A percentile compares a stretch with the other conserved stretches of the same genome.
Evolutionary conservation across 2,888 invertebrate genomes (phyloP).

Genomic region (Drosophila subsilvestris): DNA sequence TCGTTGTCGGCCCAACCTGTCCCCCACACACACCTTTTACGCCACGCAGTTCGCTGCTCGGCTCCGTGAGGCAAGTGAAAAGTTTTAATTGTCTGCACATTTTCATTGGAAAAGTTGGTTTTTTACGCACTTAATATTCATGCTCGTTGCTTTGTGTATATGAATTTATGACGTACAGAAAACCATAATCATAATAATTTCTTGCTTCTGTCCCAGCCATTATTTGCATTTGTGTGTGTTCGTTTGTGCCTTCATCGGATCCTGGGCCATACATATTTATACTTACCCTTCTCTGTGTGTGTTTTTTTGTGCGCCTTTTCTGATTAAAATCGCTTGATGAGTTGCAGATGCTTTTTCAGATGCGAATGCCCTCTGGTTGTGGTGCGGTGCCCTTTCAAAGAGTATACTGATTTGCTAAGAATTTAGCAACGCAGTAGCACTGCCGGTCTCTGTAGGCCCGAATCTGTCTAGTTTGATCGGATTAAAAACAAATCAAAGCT

Average conservation of each 20-base stretch:
- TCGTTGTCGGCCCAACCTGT: slow-evolving; percentile 4
- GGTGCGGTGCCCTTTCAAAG: neutral
- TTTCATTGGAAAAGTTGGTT: slow-evolving; percentile 70
- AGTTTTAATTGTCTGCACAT: slow-evolving; percentile 75
- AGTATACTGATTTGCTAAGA: neutral
- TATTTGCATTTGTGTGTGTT: slow-evolving; percentile 43
- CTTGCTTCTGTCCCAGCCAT: slow-evolving; percentile 53
- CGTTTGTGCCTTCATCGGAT: neutral
- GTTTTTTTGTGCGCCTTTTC: slow-evolving; percentile 31
- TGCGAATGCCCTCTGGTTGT: neutral
- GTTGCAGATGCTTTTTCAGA: slow-evolving; percentile 40
- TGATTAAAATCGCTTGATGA: slow-evolving; percentile 70
- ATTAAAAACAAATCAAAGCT: too few species aligned
- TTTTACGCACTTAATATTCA: slow-evolving; percentile 62
- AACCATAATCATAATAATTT: slow-evolving; percentile 59
- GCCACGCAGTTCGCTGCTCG: slow-evolving; percentile 10
- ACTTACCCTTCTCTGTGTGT: slow-evolving; percentile 30
- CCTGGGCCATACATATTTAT: slow-evolving; percentile 11
- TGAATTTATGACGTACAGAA: slow-evolving; percentile 45
- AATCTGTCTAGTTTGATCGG: too few species aligned
- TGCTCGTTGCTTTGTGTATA: slow-evolving; percentile 41
- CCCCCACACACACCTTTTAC: slow-evolving; percentile 5
- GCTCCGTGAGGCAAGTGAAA: slow-evolving; percentile 66
- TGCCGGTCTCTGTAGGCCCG: too few species aligned
- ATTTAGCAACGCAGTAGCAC: neutral